Base-by-base conservation (phyloP, 2,797 vertebrate genomes). In the Kryptolebias ocellatus region DNA sequence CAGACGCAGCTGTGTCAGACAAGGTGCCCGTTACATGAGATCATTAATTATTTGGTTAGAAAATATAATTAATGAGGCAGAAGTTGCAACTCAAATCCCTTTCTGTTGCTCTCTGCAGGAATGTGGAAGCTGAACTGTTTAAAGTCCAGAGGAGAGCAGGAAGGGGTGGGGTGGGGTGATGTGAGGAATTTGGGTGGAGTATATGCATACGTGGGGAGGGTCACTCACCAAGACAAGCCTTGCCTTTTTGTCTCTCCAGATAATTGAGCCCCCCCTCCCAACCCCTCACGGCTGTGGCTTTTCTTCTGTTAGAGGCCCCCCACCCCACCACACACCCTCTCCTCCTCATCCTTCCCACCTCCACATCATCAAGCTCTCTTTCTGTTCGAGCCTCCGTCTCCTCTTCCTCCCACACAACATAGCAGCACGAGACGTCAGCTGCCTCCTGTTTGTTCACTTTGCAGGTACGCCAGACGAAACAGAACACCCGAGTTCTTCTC, bases 151-250 rank as follows among this genome's bases (percentile, higher is more conserved):
- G 68, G 70, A 67, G 66, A 64, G 60, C 15, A 1, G 59, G 64
- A 18, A 63, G 62, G 77, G 81, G 60, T 6, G 72, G 66, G 28
- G 66, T 5, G 5, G 75, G 70, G 76, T 65, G 83, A 75, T 24
- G 71, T 54, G 50, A 78, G 79, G 87, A 83, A 89, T 87, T 81
- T 81, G 82, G 83, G 85, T 79, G 85, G 84, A 73, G 83, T 70
- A 20, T 56, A 7, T 69, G 37, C 57, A 51, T 55, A 34, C 24
- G 37, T 60, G 67, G 65, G 67, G 73, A 53, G 64, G 70, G 81
- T 74, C 76, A 76, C 77, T 67, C 58, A 78, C 67, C 66, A 72
- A 72, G 61, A 69, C 65, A 79, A 80, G 67, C 70, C 60, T 68
- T 68, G 54, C 14, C 20, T 82, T 81, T 87, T 87, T 87, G 83